Conservation (phyloP, 2,113 vertebrate genomes). For the Albula goreensis region DNA sequence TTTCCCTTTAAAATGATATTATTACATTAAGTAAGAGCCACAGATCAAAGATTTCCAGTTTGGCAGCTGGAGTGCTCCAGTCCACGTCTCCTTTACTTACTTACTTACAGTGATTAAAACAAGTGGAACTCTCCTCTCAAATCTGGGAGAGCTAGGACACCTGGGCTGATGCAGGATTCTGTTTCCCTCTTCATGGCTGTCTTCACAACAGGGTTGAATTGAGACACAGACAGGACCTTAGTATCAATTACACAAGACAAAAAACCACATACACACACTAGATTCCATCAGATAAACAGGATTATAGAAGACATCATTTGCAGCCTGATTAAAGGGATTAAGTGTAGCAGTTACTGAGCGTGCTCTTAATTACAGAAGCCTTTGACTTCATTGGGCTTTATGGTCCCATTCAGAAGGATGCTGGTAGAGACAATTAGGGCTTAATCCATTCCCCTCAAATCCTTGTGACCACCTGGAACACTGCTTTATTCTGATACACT, state of each 20-base stretch:
- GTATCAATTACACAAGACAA: not conserved
- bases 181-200: too few relatives aligned
- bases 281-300: not conserved
- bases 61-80: too few relatives aligned
- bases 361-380: not conserved
- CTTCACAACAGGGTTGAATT: too few relatives aligned
- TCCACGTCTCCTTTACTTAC: too few relatives aligned
- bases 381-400: not conserved
- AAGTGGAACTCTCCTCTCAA: too few relatives aligned
- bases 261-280: not conserved
- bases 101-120: too few relatives aligned
- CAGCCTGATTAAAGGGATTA: not conserved
- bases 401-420: not conserved
- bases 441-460: not conserved
- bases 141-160: too few relatives aligned
- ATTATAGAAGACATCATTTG: not conserved
- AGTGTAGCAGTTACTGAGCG: not conserved
- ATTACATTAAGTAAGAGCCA: too few relatives aligned
- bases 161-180: too few relatives aligned
- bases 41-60: too few relatives aligned
- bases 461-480: not conserved
- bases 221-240: not conserved
- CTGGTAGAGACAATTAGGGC: not conserved
- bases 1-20: too few relatives aligned
- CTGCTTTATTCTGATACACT: not conserved